Conservation (phyloP, 2,113 vertebrate genomes). For the Cervus canadensis region DNA sequence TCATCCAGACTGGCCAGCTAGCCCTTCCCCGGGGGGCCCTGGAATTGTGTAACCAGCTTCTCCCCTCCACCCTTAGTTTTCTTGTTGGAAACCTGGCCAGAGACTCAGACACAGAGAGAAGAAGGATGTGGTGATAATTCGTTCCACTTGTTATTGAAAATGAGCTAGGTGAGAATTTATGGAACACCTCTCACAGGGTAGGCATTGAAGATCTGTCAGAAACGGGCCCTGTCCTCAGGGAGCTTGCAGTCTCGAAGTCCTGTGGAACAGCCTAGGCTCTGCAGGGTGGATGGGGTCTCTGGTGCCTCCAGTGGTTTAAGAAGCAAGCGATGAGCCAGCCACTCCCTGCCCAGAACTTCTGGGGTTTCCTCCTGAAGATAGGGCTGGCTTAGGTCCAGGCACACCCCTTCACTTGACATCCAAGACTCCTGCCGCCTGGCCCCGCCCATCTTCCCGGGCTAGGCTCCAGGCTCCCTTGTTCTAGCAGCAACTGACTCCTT, state of each 20-base stretch:
- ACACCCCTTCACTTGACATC: not conserved
- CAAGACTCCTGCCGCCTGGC: not conserved
- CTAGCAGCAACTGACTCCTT: not conserved
- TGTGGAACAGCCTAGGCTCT: not conserved
- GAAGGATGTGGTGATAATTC: too few relatives aligned
- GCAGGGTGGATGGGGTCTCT: not conserved
- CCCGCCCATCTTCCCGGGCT: not conserved
- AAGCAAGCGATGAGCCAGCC: not conserved
- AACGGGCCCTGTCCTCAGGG: not conserved
- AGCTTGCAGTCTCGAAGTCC: not conserved
- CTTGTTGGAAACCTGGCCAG: not conserved
- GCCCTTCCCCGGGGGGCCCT: not conserved
- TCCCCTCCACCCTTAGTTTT: not conserved
- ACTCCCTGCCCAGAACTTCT: not conserved
- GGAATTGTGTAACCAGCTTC: not conserved
- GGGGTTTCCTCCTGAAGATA: not conserved
- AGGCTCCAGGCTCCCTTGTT: not conserved
- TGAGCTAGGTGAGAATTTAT: not conserved
- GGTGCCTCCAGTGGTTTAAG: not conserved
- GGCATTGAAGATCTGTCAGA: not conserved
- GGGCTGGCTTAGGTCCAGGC: not conserved
- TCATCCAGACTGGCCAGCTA: slow-evolving; percentile 10
- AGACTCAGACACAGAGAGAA: not conserved
- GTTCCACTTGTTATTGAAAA: not conserved
- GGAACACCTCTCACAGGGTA: not conserved